Evolutionary conservation across 2,888 invertebrate species (phyloP).

Genomic region (Gisinianus flammeolus): DNA sequence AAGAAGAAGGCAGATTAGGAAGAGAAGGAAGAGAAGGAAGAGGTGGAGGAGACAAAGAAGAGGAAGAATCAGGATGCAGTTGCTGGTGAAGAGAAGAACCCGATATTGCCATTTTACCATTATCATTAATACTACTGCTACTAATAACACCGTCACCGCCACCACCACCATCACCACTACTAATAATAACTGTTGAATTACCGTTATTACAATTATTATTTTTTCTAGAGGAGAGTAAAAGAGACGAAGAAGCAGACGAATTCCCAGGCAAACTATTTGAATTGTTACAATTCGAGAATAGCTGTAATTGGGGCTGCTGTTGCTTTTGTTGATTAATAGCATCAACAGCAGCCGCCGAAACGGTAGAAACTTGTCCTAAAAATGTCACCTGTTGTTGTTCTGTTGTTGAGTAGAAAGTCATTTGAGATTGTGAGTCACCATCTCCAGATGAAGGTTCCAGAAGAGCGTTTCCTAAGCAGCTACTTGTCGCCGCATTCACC

Average conservation of each 20-base stretch:
- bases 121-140: slow-evolving; percentile 19
- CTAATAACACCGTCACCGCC: slow-evolving; percentile 23
- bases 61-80: slow-evolving; percentile 9
- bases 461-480: background rate
- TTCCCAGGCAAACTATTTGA: slow-evolving; percentile 4
- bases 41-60: slow-evolving; percentile 15
- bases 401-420: slow-evolving; percentile 46
- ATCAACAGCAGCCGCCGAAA: background rate
- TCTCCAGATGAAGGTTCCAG: background rate
- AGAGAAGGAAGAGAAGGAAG: slow-evolving; percentile 6
- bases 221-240: background rate
- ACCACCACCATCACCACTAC: slow-evolving; percentile 43
- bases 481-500: slow-evolving; percentile 8
- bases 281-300: background rate
- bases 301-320: background rate
- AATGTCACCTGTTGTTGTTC: slow-evolving; percentile 43
- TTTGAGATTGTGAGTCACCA: slow-evolving; percentile 40
- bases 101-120: background rate
- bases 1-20: slow-evolving; percentile 14
- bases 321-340: background rate
- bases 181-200: slow-evolving; percentile 27
- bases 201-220: background rate
- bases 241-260: slow-evolving; percentile 5
- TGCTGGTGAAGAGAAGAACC: slow-evolving; percentile 1
- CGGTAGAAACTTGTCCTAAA: slow-evolving; percentile 31